Base-by-base conservation (phyloP, 2,888 invertebrate species). In the Epicampocera succincta region DNA sequence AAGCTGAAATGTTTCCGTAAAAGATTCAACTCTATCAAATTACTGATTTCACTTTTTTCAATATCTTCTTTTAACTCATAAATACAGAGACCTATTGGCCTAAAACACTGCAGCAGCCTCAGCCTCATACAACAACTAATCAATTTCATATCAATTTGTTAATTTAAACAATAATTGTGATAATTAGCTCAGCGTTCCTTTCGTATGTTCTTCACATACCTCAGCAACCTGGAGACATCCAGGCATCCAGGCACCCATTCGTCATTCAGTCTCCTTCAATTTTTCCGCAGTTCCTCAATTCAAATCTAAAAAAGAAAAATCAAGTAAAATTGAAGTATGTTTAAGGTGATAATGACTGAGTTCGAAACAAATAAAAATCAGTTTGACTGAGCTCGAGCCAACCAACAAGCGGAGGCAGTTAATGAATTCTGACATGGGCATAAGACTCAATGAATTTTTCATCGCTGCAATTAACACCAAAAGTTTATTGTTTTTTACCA, bases 81-180 rank as follows among this genome's bases (percentile, higher is more conserved):
- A 60, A 25, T 25, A 50, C 5, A 38, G 1, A 60, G 42, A 38
- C 25, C 44, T 75, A 65, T 40, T 60, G 71, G 6, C 46, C 52
- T 68, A 33, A 15, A 58, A 6, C 11, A 54, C 6, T 44, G 13
- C 52, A 25, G n/a, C 56, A 60, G 38, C 42, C 13, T 60, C 19
- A 17, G n/a, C 68, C 44, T 17, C 42, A 29, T 15, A 50, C 38
- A 44, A 83, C 84, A 87, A 86, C 86, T 89, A 90, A 90, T 90
- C 90, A 90, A 90, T 90, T 90, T 90, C 89, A 88, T 89, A 89
- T 89, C 89, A 90, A 90, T 90, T 90, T 90, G 90, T 89, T 88
- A 90, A 89, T 89, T 89, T 88, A 74, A 74, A 88, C 89, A 89
- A 90, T 90, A 89, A 90, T 90, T 90, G 89, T 87, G 89, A 88